A percentile compares a stretch with the other conserved stretches of the same genome.
Evolutionary conservation across 2,888 invertebrate genomes (phyloP).

Genomic region (Mesorhabditis spiculigera): DNA sequence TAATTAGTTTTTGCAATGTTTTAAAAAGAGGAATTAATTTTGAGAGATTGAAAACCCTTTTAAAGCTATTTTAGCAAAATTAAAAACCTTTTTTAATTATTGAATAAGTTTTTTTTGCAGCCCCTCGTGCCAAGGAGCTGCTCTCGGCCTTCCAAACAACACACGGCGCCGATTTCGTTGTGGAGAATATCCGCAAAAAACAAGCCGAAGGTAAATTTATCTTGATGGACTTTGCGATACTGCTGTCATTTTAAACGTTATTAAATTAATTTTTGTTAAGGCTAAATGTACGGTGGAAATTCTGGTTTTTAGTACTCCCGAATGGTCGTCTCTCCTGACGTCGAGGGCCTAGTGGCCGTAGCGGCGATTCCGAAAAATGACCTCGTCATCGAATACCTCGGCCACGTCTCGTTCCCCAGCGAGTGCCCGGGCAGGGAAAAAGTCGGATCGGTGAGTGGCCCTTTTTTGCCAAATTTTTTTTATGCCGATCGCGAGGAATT

Average conservation of each 20-base stretch:
- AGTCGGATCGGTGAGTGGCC: background rate
- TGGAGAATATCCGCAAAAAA: background rate
- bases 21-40: too few relatives aligned
- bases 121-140: background rate
- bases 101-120: background rate
- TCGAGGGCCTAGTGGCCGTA: background rate
- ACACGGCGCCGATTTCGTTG: background rate
- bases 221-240: too few relatives aligned
- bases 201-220: background rate
- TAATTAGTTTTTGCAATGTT: too few relatives aligned
- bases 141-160: background rate
- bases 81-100: background rate
- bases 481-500: too few relatives aligned
- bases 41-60: too few relatives aligned
- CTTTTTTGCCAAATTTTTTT: too few relatives aligned
- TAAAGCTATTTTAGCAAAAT: too few relatives aligned
- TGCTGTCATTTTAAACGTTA: too few relatives aligned
- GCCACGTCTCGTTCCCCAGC: background rate
- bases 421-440: slow-evolving; percentile 1
- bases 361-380: background rate
- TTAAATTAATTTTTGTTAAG: too few relatives aligned
- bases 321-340: background rate
- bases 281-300: too few relatives aligned
- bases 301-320: background rate
- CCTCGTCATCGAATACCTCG: background rate